A percentile compares a stretch with the other conserved stretches of the same genome.
Evolutionary conservation across 2,113 vertebrate genomes (phyloP).

Genomic region (Hipposideros armiger): DNA sequence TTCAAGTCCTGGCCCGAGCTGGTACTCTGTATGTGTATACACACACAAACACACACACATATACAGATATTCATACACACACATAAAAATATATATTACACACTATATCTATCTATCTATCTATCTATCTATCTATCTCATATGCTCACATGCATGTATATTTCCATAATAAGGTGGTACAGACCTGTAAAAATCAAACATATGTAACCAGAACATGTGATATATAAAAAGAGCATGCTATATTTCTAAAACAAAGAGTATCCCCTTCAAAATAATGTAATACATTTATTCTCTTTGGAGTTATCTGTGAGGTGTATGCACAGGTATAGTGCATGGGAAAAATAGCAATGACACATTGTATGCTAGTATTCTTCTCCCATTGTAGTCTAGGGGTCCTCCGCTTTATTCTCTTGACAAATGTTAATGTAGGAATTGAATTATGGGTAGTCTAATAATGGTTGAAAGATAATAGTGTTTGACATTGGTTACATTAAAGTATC

Average conservation of each 20-base stretch:
- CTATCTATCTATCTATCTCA: not conserved
- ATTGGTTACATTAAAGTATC: not conserved
- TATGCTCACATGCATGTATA: not conserved
- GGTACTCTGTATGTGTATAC: not conserved
- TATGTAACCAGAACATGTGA: not conserved
- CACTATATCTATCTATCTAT: not conserved
- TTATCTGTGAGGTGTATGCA: not conserved
- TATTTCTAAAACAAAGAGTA: not conserved
- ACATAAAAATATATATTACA: too few species aligned
- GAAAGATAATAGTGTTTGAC: not conserved
- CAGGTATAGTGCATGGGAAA: not conserved
- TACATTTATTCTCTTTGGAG: not conserved
- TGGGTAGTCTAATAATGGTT: not conserved
- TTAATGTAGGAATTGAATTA: slow-evolving; percentile 4
- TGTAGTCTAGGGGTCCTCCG: not conserved
- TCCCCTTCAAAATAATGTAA: not conserved
- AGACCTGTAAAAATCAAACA: not conserved
- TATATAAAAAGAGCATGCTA: not conserved
- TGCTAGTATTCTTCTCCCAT: not conserved
- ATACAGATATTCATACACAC: too few species aligned
- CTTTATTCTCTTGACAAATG: not conserved
- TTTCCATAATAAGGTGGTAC: not conserved
- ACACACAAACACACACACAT: not conserved
- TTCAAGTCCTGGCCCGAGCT: too few species aligned
- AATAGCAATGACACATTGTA: not conserved